phyloP scores from a whole-genome alignment of 2,888 invertebrate species.

The Nemotelus nigrinus region DNA sequence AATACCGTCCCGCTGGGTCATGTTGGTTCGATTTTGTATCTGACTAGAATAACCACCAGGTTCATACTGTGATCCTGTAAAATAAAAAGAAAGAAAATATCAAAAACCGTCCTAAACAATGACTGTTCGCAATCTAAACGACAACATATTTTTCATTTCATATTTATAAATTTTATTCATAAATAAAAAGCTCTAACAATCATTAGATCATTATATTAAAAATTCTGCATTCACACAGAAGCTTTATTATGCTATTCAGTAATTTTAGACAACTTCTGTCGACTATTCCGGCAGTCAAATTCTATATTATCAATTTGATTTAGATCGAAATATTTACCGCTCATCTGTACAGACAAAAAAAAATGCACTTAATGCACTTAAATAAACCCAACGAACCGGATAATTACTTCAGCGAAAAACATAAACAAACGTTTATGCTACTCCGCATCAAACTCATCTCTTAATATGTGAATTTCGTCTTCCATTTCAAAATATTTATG shows the following conservation, averaged over 20 bases:
- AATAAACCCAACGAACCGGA: slow-evolving; percentile 6
- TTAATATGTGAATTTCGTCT: background rate
- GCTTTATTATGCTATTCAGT: too few relatives aligned
- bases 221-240: too few relatives aligned
- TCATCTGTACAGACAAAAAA: background rate
- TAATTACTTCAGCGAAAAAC: background rate
- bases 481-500: slow-evolving; percentile 24
- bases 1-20: slow-evolving; percentile 91
- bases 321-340: too few relatives aligned
- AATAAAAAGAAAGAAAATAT: slow-evolving; percentile 36
- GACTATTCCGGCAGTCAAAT: too few relatives aligned
- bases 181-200: too few relatives aligned
- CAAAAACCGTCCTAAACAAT: background rate
- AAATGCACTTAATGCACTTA: background rate
- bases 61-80: slow-evolving; percentile 73
- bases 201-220: too few relatives aligned
- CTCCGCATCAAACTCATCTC: background rate
- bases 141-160: background rate
- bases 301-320: too few relatives aligned
- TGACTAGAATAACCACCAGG: slow-evolving; percentile 72
- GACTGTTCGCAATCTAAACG: too few relatives aligned
- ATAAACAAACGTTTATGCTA: background rate
- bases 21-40: slow-evolving; percentile 77
- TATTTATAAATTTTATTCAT: background rate
- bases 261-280: too few relatives aligned